Evolutionary conservation across 1,140 invertebrate genomes (phyloP).

Genomic region (Asbolus verrucosus): DNA sequence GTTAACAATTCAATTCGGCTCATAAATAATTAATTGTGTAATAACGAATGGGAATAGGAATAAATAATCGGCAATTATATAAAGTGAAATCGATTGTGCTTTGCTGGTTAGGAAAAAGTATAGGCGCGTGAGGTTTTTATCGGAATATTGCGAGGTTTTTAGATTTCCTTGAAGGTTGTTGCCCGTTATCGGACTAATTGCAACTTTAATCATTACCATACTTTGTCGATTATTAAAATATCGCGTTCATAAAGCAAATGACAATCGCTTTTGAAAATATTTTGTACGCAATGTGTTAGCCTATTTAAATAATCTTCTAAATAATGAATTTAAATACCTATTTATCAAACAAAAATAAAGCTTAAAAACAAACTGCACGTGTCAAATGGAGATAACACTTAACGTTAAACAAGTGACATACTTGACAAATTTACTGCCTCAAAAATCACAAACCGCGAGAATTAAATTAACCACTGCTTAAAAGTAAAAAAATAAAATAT

Average conservation of each 20-base stretch:
- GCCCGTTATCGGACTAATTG: slow-evolving; percentile 13
- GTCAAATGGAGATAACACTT: too few relatives aligned
- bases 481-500: too few relatives aligned
- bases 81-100: slow-evolving; percentile 39
- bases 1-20: slow-evolving; percentile 2
- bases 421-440: too few relatives aligned
- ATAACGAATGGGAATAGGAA: slow-evolving; percentile 6
- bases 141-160: neutral
- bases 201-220: slow-evolving; percentile 7
- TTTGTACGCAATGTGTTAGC: neutral
- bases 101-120: neutral
- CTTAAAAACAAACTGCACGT: too few relatives aligned
- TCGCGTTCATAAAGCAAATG: slow-evolving; percentile 5
- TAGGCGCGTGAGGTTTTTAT: neutral
- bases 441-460: too few relatives aligned
- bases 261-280: slow-evolving; percentile 19
- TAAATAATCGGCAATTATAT: slow-evolving; percentile 29
- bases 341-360: too few relatives aligned
- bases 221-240: neutral
- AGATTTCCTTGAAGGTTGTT: slow-evolving; percentile 22
- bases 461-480: too few relatives aligned
- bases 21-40: slow-evolving; percentile 25
- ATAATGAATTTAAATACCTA: too few relatives aligned
- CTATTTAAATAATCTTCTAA: too few relatives aligned
- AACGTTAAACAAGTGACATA: too few relatives aligned